Evolutionary conservation across 2,888 invertebrate genomes (phyloP).

Genomic region (Hydropsyche betteni): DNA sequence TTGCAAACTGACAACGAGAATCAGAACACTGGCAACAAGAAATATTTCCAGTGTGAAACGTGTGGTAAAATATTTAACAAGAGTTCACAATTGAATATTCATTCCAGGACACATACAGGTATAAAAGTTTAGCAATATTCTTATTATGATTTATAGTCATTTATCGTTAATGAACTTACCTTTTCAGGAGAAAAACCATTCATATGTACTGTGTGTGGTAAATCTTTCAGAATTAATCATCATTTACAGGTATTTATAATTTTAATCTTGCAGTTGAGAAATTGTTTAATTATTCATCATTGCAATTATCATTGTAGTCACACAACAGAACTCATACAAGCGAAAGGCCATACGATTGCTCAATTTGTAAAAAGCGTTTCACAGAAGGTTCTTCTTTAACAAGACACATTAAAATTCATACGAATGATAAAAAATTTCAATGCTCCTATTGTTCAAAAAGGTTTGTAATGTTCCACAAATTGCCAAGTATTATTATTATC

Average conservation of each 20-base stretch:
- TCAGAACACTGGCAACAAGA: background rate
- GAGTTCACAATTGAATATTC: slow-evolving; percentile 19
- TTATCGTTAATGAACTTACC: too few species aligned
- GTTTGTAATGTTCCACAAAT: background rate
- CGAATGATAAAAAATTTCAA: slow-evolving; percentile 34
- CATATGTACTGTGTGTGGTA: slow-evolving; percentile 27
- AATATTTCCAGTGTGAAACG: slow-evolving; percentile 32
- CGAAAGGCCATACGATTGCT: slow-evolving; percentile 40
- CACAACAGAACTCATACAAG: slow-evolving; percentile 41
- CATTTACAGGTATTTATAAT: slow-evolving; percentile 36
- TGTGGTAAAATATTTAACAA: slow-evolving; percentile 37
- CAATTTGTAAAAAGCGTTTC: slow-evolving; percentile 38
- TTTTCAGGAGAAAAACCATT: slow-evolving; percentile 31
- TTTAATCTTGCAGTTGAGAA: background rate
- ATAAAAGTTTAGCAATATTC: too few species aligned
- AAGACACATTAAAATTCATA: slow-evolving; percentile 39
- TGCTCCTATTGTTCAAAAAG: slow-evolving; percentile 34
- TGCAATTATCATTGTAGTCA: slow-evolving; percentile 19
- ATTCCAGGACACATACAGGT: slow-evolving; percentile 37
- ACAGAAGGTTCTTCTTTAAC: slow-evolving; percentile 37
- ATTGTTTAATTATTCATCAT: background rate
- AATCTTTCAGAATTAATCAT: slow-evolving; percentile 30
- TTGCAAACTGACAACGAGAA: too few species aligned
- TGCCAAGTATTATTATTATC: background rate
- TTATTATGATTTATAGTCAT: too few species aligned